Evolutionary conservation across 2,888 invertebrate genomes (phyloP).

Genomic region (Trilocha varians): DNA sequence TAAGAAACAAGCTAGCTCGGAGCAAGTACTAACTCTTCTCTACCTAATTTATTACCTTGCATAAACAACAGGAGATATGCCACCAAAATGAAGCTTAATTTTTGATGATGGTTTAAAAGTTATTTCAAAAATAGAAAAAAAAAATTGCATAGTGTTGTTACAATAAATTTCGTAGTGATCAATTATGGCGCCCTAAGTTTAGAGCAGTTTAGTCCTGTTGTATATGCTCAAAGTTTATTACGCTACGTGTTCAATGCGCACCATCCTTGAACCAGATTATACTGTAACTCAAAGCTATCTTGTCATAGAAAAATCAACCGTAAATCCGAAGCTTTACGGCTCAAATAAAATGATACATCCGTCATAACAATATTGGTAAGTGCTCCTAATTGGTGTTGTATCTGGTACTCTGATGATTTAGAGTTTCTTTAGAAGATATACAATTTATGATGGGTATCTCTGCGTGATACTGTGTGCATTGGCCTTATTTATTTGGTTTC

Average conservation of each 20-base stretch:
- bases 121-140: no score
- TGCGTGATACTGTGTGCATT: neutral
- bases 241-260: conserved; percentile 58
- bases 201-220: no score
- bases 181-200: no score
- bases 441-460: conserved; percentile 6
- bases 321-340: conserved; percentile 5
- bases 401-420: conserved; percentile 62
- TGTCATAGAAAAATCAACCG: conserved; percentile 5
- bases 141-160: no score
- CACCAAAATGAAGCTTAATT: no score
- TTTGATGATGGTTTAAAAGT: no score
- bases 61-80: no score
- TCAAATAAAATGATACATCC: conserved; percentile 2
- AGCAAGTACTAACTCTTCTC: conserved; percentile 51
- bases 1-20: conserved; percentile 54
- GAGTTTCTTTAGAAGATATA: conserved; percentile 12
- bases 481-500: neutral
- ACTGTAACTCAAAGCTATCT: conserved; percentile 5
- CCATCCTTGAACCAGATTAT: conserved; percentile 28
- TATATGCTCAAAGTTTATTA: no score
- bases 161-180: no score
- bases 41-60: conserved; percentile 63
- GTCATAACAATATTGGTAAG: conserved; percentile 13
- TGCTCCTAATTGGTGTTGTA: conserved; percentile 63